phyloP scores from a whole-genome alignment of 2,888 invertebrate species.

The Pachliopta kotzebuea region DNA sequence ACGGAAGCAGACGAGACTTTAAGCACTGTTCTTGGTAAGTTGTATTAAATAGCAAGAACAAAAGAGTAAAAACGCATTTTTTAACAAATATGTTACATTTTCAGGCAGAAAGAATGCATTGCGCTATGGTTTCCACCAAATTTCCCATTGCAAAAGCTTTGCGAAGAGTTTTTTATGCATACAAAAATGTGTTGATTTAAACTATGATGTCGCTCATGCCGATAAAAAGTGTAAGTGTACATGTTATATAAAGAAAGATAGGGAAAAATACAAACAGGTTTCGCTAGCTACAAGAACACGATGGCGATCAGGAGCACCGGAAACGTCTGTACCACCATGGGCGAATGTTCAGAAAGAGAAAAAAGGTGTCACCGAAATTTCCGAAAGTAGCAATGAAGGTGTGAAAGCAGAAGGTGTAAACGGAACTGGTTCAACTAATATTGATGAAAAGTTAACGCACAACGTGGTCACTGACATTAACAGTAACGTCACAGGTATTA shows the following conservation, averaged over 20 bases:
- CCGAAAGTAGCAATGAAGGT: conserved; percentile 12
- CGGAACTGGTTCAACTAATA: neutral
- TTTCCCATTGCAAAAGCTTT: conserved; percentile 48
- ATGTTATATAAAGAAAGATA: conserved; percentile 47
- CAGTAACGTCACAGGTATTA: neutral
- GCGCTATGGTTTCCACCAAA: conserved; percentile 61
- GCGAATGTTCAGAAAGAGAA: conserved; percentile 28
- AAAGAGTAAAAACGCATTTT: neutral
- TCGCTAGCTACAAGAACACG: conserved; percentile 32
- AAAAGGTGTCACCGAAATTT: neutral
- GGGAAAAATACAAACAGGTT: conserved; percentile 37
- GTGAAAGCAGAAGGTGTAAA: neutral
- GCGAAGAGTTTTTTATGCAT: conserved; percentile 54
- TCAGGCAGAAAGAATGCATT: conserved; percentile 37
- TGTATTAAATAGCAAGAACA: neutral
- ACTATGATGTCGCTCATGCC: conserved; percentile 53
- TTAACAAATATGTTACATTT: conserved; percentile 1
- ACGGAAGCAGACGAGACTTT: conserved; percentile 5
- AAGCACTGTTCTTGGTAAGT: conserved; percentile 14
- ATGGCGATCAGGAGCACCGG: conserved; percentile 50
- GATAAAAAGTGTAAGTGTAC: conserved; percentile 55
- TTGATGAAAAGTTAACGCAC: neutral
- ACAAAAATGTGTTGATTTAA: conserved; percentile 51
- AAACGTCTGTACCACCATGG: conserved; percentile 54
- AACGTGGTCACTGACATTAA: neutral